Evolutionary conservation across 2,113 vertebrate genomes (phyloP), one percentile per base, ranked within the genome.

Genomic region (Cynopterus brachyotis): DNA sequence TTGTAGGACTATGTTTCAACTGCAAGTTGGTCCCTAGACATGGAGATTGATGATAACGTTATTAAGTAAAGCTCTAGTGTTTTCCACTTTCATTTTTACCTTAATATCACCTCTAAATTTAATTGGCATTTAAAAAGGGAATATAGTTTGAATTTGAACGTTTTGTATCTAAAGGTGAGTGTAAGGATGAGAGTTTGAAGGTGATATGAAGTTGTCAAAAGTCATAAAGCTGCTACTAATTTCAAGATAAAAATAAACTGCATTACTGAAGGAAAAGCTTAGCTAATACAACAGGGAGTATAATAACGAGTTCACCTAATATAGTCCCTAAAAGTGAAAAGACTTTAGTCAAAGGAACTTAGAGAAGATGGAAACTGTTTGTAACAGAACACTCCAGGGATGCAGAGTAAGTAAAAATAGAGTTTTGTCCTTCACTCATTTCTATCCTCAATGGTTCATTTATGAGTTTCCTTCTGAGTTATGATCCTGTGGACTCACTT

Each of bases 51-150:
- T 93, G 95, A 96, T 96, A 97, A 96, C 94, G 96, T 97, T 94
- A 96, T 98, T 88, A 98, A 86, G 91, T 70, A 95, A 97, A 95
- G 88, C 91, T 97, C 89, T 82, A 95, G 96, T 97, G 94, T 98
- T 97, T 96, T 95, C 76, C 89, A 89, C 94, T 95, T 96, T 93
- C 96, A 89, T 95, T 98, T 96, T 97, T 97, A 98, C 97, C 97
- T 98, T 96, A 97, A 70, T 94, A 98, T 97, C 97, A 97, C 97
- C 97, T 98, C 97, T 96, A 98, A 97, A 97, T 95, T 92, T 98
- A 97, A 97, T 97, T 96, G 97, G 95, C 96, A 96, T 96, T 96
- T 97, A 91, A 96, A 94, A 96, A 97, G 88, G 96, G 93, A 96
- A 93, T 94, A 95, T 91, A 95, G 95, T 86, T 94, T 97, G 97